These are phyloP conservation scores for Buceros bicornis DNA, from an alignment of 2,797 vertebrate species.

Conservation along the genomic window DNA sequence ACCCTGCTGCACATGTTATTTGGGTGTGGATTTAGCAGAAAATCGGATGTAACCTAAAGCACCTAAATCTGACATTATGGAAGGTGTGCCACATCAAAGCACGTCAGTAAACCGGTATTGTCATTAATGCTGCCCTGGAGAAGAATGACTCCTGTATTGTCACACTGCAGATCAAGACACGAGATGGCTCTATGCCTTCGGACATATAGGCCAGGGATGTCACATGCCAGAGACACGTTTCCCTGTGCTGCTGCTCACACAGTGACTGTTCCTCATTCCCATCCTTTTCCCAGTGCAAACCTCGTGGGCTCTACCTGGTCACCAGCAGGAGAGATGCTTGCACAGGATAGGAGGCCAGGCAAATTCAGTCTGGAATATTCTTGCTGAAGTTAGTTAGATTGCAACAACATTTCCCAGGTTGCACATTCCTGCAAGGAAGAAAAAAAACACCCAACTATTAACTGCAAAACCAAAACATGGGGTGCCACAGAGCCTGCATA, in stretches of 20 bases:
- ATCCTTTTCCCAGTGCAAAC: neutral
- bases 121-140: neutral
- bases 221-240: rapidly evolving
- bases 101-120: neutral
- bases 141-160: neutral
- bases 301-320: neutral
- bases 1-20: neutral
- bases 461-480: rapidly evolving
- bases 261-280: neutral
- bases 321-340: neutral
- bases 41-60: neutral
- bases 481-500: neutral
- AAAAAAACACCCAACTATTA: neutral
- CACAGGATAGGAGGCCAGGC: neutral
- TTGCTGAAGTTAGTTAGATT: neutral
- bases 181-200: neutral
- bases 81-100: neutral
- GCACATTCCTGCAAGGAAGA: slow-evolving; percentile 2
- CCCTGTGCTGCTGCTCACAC: neutral
- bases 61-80: neutral
- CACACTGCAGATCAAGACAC: neutral
- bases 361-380: neutral
- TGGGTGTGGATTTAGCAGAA: neutral
- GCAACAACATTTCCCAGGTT: neutral
- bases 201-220: neutral